Evolutionary conservation across 2,797 vertebrate species (phyloP).

Genomic region (Pipistrellus pygmaeus): DNA sequence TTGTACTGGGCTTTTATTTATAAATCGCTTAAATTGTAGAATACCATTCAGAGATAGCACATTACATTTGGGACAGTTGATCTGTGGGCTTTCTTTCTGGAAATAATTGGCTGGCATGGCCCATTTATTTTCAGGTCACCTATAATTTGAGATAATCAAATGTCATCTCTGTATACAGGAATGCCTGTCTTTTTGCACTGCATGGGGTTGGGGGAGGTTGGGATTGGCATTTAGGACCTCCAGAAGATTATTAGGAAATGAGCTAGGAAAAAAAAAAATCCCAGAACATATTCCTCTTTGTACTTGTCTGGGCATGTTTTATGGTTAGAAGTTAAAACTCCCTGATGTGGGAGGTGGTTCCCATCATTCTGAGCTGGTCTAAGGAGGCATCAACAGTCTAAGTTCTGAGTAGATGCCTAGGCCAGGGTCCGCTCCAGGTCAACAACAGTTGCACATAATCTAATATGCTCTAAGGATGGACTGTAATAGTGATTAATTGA

Average conservation of each 20-base stretch:
- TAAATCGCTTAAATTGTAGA: slow-evolving; percentile 59
- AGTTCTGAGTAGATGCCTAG: not conserved
- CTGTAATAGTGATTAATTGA: not conserved
- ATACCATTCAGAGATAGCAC: slow-evolving; percentile 66
- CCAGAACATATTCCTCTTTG: not conserved
- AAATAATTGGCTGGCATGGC: slow-evolving; percentile 58
- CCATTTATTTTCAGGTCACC: slow-evolving; percentile 67
- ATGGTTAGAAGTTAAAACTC: not conserved
- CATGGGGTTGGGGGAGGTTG: not conserved
- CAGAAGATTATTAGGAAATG: slow-evolving; percentile 25
- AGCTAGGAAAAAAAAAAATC: slow-evolving; percentile 36
- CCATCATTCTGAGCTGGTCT: not conserved
- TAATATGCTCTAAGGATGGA: not conserved
- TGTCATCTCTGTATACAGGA: not conserved
- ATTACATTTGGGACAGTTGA: slow-evolving; percentile 49
- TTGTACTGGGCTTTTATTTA: slow-evolving; percentile 59
- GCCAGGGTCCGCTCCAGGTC: not conserved
- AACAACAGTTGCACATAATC: not conserved
- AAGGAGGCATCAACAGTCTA: not conserved
- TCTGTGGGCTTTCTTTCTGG: slow-evolving; percentile 52
- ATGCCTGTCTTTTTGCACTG: slow-evolving; percentile 35
- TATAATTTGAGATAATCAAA: slow-evolving; percentile 66
- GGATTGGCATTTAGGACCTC: not conserved
- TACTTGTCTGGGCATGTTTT: not conserved
- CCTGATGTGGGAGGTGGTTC: not conserved